A percentile compares a stretch with the other conserved stretches of the same genome.
These are phyloP conservation scores for Cosmia pyralina DNA, from an alignment of 2,888 invertebrate genomes.

Conservation along the genomic window DNA sequence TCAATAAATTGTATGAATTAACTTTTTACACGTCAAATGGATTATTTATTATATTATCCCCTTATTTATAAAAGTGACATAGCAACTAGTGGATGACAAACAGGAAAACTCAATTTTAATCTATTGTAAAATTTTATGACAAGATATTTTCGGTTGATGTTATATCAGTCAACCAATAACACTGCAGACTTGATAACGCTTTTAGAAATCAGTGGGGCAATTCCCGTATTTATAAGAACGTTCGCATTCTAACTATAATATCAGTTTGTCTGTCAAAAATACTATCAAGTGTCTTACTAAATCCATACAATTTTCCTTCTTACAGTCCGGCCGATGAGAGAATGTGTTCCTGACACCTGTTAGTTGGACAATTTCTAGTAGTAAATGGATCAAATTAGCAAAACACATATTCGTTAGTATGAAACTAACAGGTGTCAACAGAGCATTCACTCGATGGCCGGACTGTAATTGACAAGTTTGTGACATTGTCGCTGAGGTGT, in stretches of 20 bases:
- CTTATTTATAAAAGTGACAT: constrained; percentile 9
- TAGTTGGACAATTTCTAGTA: too few relatives aligned
- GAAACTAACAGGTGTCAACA: too few relatives aligned
- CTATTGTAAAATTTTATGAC: not conserved
- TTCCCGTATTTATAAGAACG: not conserved
- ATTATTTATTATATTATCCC: constrained; percentile 1
- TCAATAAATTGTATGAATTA: not conserved
- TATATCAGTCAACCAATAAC: not conserved
- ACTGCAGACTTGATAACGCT: too few relatives aligned
- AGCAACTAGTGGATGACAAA: not conserved
- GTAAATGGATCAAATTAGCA: too few relatives aligned
- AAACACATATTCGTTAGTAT: too few relatives aligned
- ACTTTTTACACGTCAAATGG: not conserved
- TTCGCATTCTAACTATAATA: not conserved
- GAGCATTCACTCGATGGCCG: too few relatives aligned
- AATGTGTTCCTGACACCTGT: too few relatives aligned
- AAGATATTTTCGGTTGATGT: not conserved
- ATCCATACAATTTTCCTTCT: not conserved
- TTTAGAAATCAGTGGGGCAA: not conserved
- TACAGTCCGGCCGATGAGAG: too few relatives aligned
- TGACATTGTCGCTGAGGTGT: not conserved
- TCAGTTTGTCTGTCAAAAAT: not conserved
- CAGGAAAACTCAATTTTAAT: not conserved
- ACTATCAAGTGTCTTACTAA: not conserved
- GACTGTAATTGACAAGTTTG: not conserved